Base-by-base conservation (phyloP, 2,888 invertebrate genomes). In the Candidula unifasciata region DNA sequence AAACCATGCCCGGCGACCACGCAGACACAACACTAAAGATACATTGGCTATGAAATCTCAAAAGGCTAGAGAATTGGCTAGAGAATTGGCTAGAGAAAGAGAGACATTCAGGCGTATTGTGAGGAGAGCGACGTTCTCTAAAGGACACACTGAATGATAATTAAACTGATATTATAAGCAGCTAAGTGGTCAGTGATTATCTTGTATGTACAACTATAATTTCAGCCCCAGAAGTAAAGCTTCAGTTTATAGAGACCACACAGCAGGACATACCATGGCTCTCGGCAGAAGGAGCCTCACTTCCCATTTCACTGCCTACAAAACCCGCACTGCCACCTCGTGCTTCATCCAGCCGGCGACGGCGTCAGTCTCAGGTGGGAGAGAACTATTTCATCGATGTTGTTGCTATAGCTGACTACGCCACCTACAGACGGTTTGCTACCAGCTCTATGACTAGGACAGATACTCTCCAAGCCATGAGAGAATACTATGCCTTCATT, bases 401-500 rank as follows among this genome's bases (percentile, higher is more conserved):
- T 64, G 82, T 82, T 0, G 82, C 82, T 0, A 54, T 85, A n/a
- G 80, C 54, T 37, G 85, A 85, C 54, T 68, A 74, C 27, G 82
- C 74, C 10, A 54, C 30, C 18, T 85, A 79, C 76, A 44, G 21
- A 6, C 27, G 79, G 35, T 85, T 79, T 37, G 30, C 74, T 27
- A 18, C 52, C 16, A 24, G 44, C 57, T 30, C 74, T 2, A 35
- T 52, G 44, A 52, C 37, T 8, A 78, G 68, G 33, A 54, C 27
- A 30, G 60, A 80, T 6, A 54, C 81, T 6, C 30, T 86, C n/a
- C 68, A 83, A 60, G 73, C 68, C 33, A 33, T 86, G 8, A 80
- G 81, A 24, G 83, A 76, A 24, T 84, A 83, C n/a, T 84, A 73
- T 71, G 86, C 86, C 6, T 83, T 86, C 52, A 71, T 81, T 10